These are phyloP conservation scores for Ichneumon xanthorius DNA, from an alignment of 2,888 invertebrate species.

Conservation along the genomic window DNA sequence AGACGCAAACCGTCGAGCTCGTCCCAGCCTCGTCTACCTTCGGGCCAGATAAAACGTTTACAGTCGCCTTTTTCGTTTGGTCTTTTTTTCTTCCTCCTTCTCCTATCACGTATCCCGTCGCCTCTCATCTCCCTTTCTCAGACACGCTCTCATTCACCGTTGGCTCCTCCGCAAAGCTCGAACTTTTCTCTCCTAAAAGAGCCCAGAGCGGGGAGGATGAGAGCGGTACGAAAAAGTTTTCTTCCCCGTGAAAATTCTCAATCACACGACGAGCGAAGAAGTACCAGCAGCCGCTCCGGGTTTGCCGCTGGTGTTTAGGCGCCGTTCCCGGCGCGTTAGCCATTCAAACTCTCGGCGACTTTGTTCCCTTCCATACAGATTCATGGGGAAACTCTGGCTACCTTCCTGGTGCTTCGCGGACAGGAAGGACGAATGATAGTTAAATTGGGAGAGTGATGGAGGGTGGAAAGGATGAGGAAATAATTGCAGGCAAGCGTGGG, in stretches of 20 bases:
- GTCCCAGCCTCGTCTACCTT: constrained; percentile 58
- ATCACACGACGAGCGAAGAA: constrained; percentile 22
- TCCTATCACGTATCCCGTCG: constrained; percentile 37
- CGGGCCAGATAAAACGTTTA: constrained; percentile 77
- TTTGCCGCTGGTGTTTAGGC: constrained; percentile 40
- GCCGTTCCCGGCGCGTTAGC: constrained; percentile 47
- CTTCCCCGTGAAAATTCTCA: constrained; percentile 56
- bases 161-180: constrained; percentile 59
- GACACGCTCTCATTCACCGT: constrained; percentile 47
- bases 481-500: neutral
- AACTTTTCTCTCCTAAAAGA: constrained; percentile 59
- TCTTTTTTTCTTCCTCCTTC: constrained; percentile 40
- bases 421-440: too few relatives aligned
- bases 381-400: neutral
- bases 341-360: constrained; percentile 40
- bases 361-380: neutral
- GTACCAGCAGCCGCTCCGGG: neutral
- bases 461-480: neutral
- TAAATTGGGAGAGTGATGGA: neutral
- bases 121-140: constrained; percentile 15
- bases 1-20: constrained; percentile 58
- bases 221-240: constrained; percentile 53
- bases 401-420: constrained; percentile 3
- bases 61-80: constrained; percentile 62
- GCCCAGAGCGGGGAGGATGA: neutral